Base-by-base conservation (phyloP, 2,797 vertebrate genomes). In the Alosa sapidissima region DNA sequence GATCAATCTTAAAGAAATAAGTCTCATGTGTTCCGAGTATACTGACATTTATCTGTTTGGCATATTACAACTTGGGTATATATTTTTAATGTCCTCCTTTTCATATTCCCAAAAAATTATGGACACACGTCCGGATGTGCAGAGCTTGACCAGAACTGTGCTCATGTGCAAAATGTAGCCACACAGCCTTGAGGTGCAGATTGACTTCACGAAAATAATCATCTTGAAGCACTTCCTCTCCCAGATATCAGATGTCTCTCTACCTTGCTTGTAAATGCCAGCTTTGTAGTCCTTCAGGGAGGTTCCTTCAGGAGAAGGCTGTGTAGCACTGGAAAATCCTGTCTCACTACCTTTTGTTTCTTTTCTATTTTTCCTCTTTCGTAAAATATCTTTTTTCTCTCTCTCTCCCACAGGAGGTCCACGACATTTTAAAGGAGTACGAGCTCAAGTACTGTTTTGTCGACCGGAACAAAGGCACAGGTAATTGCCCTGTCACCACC, bases 371-470 rank as follows among this genome's bases (percentile, higher is more conserved):
- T 75, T 16, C 33, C 33, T 75, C 68, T 75, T 36, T 75, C 54
- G 28, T 24, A 48, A 85, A 55, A 28, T 85, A 28, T 85, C 78
- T 52, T 28, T 68, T 75, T 24, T 81, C 8, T 84, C 2, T 85
- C 68, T 85, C 85, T 93, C 9, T 92, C 41, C 90, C 72, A 52
- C 83, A 99, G 98, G 98, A 99, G 89, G 97, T 99, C 91, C 97
- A 99, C 82, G 97, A 98, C 87, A 95, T 99, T 89, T 94, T 99
- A 90, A 96, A 96, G 89, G 97, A 97, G 85, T 99, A 98, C 85
- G 98, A 99, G 89, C 94, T 99, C 88, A 99, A 99, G 88, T 99
- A 99, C 85, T 99, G 98, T 93, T 99, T 99, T 47, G 97, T 99
- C 95, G 98, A 99, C 94, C 97, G 97, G 91, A 99, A 98, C 95